A percentile compares a stretch with the other conserved stretches of the same genome.
Conservation (phyloP, 2,888 invertebrate species). For the Patella caerulea region DNA sequence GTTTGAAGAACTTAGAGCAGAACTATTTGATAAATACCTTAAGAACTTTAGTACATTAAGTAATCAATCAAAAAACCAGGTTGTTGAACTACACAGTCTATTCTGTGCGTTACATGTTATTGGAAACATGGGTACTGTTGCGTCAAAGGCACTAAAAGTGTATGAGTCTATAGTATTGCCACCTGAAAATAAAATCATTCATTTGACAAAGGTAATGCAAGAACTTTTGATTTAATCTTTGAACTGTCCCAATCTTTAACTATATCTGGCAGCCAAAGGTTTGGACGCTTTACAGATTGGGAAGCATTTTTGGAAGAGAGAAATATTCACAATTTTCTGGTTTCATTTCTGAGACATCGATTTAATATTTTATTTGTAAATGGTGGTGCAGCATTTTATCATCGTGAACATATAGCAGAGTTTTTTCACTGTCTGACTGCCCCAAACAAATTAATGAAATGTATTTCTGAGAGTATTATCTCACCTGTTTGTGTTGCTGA, state of each 20-base stretch:
- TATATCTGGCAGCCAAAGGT: not conserved
- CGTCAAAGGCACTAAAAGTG: not conserved
- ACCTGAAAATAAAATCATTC: not conserved
- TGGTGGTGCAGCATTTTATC: not conserved
- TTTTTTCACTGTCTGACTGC: not conserved
- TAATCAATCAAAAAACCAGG: not conserved
- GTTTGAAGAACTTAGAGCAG: not conserved
- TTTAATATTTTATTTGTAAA: not conserved
- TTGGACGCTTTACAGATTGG: not conserved
- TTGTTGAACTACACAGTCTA: slow-evolving; percentile 1
- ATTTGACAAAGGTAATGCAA: not conserved
- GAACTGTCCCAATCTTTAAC: not conserved
- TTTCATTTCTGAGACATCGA: not conserved
- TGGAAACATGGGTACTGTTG: not conserved
- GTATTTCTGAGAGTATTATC: not conserved
- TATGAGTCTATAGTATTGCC: not conserved
- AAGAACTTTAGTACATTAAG: not conserved
- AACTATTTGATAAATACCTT: not conserved
- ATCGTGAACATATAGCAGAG: not conserved
- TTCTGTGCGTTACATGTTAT: not conserved
- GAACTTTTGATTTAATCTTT: not conserved
- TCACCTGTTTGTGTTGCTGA: not conserved
- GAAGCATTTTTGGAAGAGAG: not conserved
- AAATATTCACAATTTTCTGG: not conserved
- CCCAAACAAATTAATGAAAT: not conserved